Evolutionary conservation across 2,113 vertebrate species (phyloP).

Genomic region (Hydrochoerus hydrochaeris): DNA sequence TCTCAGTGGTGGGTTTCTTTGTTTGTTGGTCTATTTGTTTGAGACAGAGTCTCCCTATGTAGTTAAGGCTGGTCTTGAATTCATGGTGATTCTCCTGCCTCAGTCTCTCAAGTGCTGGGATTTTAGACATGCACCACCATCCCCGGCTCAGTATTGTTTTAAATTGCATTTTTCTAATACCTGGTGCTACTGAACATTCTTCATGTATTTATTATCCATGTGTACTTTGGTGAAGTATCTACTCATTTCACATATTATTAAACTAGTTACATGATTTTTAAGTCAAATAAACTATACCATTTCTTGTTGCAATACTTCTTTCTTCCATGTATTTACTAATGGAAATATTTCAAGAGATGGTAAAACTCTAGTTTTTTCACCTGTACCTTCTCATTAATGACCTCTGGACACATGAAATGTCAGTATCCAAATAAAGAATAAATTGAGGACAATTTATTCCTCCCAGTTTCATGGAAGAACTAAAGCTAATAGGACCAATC

Average conservation of each 20-base stretch:
- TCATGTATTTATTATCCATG: neutral
- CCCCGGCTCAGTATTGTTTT: neutral
- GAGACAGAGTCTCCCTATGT: neutral
- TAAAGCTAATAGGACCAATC: neutral
- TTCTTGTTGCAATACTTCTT: neutral
- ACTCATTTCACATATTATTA: neutral
- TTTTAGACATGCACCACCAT: no score
- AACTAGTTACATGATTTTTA: neutral
- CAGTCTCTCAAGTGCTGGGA: no score
- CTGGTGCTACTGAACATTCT: neutral
- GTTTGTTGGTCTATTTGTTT: neutral
- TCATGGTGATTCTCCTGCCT: no score
- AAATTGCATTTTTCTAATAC: neutral
- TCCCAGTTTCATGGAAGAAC: neutral
- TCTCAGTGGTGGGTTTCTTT: neutral
- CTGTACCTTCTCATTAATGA: neutral
- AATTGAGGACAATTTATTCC: neutral
- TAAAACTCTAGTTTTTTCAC: slow-evolving; percentile 27
- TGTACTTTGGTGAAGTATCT: neutral
- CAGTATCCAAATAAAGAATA: neutral
- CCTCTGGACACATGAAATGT: neutral
- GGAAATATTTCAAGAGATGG: neutral
- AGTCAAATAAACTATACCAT: neutral
- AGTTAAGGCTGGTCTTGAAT: neutral
- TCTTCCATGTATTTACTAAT: neutral